A percentile compares a stretch with the other conserved stretches of the same genome.
phyloP scores from a whole-genome alignment of 2,888 invertebrate species.

The Cecidostiba fungosa region DNA sequence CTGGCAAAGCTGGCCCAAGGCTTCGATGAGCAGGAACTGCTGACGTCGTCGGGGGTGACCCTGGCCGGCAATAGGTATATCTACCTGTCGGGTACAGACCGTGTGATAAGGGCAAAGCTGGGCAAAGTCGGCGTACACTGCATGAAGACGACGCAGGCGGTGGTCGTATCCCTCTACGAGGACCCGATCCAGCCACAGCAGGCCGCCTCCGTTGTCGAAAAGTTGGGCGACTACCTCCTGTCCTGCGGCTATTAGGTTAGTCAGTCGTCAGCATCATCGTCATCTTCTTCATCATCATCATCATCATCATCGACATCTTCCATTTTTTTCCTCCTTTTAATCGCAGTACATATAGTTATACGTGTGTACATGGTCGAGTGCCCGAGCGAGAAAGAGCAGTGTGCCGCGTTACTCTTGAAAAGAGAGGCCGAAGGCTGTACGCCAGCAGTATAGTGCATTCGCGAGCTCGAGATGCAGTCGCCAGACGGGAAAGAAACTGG shows the following conservation, averaged over 20 bases:
- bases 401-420: constrained; percentile 34
- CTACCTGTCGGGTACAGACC: constrained; percentile 96
- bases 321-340: neutral
- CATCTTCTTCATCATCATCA: neutral
- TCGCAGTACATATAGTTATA: too few relatives aligned
- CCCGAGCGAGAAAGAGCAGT: neutral
- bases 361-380: neutral
- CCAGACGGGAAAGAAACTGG: constrained; percentile 42
- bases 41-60: constrained; percentile 95
- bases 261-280: constrained; percentile 34
- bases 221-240: constrained; percentile 98
- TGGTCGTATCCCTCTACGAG: constrained; percentile 96
- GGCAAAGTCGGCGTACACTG: constrained; percentile 97
- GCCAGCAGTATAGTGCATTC: neutral
- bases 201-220: constrained; percentile 97
- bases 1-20: constrained; percentile 93
- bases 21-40: constrained; percentile 93
- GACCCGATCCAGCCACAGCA: constrained; percentile 98
- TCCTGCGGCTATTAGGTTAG: constrained; percentile 94
- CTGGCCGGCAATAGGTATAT: constrained; percentile 96
- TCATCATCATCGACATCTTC: neutral
- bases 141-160: constrained; percentile 98
- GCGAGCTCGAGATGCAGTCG: neutral
- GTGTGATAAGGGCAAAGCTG: constrained; percentile 95
- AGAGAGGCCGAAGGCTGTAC: constrained; percentile 39